These are phyloP conservation scores for Drosophila funebris DNA, from an alignment of 1,140 invertebrate genomes.

Conservation along the genomic window DNA sequence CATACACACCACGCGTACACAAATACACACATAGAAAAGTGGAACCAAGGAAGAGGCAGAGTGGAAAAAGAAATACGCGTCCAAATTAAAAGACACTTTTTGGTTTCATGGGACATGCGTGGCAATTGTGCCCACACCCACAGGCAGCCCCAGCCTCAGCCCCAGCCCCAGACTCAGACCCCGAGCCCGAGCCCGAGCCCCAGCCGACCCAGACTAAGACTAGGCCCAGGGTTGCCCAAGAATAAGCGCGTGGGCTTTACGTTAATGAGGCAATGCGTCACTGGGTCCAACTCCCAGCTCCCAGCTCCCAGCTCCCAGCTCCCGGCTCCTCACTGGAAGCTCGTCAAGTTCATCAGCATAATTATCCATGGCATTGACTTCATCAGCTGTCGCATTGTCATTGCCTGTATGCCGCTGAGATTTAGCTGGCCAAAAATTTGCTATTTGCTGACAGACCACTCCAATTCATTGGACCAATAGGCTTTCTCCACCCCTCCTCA, in stretches of 20 bases:
- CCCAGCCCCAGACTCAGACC: not conserved
- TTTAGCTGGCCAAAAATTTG: constrained; percentile 27
- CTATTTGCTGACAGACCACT: constrained; percentile 14
- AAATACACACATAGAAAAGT: not conserved
- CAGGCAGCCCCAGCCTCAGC: not conserved
- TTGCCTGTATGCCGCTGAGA: constrained; percentile 26
- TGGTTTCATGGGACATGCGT: constrained; percentile 64
- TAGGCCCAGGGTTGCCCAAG: constrained; percentile 5
- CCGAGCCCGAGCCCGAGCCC: not conserved
- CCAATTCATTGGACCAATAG: not conserved
- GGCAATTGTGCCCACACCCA: constrained; percentile 44
- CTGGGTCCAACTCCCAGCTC: constrained; percentile 28
- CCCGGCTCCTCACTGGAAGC: constrained; percentile 2
- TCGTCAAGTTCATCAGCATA: constrained; percentile 76
- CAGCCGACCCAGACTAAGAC: not conserved
- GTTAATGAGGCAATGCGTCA: constrained; percentile 80
- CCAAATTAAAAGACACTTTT: constrained; percentile 75
- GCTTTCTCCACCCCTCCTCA: not conserved
- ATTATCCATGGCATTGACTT: constrained; percentile 77
- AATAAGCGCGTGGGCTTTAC: constrained; percentile 67
- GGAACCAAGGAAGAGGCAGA: not conserved
- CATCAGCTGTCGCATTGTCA: constrained; percentile 68
- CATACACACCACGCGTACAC: too few species aligned
- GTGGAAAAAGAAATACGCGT: constrained; percentile 23
- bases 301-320: not conserved